Evolutionary conservation across 2,113 vertebrate genomes (phyloP).

Genomic region (Ascaphus truei): DNA sequence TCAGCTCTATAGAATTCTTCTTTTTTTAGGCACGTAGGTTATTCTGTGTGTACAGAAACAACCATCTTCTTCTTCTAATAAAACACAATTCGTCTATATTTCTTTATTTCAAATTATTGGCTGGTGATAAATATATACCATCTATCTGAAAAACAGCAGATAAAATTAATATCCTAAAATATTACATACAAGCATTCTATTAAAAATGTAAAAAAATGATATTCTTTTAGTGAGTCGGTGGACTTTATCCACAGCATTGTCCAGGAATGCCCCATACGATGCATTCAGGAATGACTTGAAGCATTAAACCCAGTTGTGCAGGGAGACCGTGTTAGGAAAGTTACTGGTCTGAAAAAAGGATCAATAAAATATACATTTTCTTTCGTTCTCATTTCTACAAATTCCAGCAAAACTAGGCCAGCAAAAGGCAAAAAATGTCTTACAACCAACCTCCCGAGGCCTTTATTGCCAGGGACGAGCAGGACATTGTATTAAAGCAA

Average conservation of each 20-base stretch:
- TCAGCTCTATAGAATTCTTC: too few relatives aligned
- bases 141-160: neutral
- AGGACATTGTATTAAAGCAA: too few relatives aligned
- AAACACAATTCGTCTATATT: neutral
- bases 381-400: slow-evolving; percentile 1
- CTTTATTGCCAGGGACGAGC: too few relatives aligned
- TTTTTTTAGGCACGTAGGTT: too few relatives aligned
- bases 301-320: neutral
- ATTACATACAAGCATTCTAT: neutral
- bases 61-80: too few relatives aligned
- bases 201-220: neutral
- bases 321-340: neutral
- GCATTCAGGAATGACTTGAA: slow-evolving; percentile 13
- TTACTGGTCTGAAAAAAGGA: too few relatives aligned
- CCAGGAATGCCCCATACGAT: slow-evolving; percentile 4
- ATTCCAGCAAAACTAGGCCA: neutral
- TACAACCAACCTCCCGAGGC: too few relatives aligned
- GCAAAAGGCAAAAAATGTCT: too few relatives aligned
- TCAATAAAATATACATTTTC: slow-evolving; percentile 9
- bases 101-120: slow-evolving; percentile 24
- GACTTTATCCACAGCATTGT: neutral
- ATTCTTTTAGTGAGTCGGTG: neutral
- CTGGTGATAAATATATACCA: slow-evolving; percentile 23
- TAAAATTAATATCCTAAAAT: neutral
- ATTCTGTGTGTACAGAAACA: too few relatives aligned